These are phyloP conservation scores for Cyaniris semiargus DNA, from an alignment of 2,888 invertebrate genomes.

Conservation along the genomic window DNA sequence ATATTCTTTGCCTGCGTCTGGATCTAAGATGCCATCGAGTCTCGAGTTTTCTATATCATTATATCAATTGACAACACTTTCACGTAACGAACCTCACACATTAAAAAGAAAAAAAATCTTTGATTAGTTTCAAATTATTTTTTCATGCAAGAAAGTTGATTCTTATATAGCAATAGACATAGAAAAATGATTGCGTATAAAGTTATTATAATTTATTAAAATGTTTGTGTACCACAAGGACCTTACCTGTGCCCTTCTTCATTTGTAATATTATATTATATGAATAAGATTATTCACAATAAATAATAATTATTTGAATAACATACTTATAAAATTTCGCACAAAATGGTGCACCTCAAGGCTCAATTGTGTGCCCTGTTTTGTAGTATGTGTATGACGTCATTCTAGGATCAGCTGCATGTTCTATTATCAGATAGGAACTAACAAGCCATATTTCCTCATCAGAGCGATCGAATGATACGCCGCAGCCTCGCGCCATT, in stretches of 20 bases:
- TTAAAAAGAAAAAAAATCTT: neutral
- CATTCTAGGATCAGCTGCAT: neutral
- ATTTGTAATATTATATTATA: neutral
- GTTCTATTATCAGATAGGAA: neutral
- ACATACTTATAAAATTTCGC: too few species aligned
- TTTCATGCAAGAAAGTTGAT: neutral
- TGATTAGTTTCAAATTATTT: neutral
- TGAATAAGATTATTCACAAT: neutral
- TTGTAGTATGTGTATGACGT: neutral
- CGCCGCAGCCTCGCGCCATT: neutral
- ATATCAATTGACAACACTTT: conserved; percentile 20
- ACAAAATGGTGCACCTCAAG: neutral
- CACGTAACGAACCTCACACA: neutral
- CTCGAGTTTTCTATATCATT: conserved; percentile 11
- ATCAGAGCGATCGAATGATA: neutral
- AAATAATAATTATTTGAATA: too few species aligned
- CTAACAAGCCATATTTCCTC: conserved; percentile 1
- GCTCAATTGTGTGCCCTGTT: neutral
- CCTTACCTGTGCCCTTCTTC: neutral
- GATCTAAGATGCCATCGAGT: neutral
- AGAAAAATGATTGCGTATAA: neutral
- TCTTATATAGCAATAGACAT: neutral
- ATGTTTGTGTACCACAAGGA: neutral
- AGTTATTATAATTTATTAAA: neutral
- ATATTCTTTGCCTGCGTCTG: neutral